Evolutionary conservation across 2,888 invertebrate genomes (phyloP), one percentile per base, ranked within the genome.

Genomic region (Drosophila maculinotata): DNA sequence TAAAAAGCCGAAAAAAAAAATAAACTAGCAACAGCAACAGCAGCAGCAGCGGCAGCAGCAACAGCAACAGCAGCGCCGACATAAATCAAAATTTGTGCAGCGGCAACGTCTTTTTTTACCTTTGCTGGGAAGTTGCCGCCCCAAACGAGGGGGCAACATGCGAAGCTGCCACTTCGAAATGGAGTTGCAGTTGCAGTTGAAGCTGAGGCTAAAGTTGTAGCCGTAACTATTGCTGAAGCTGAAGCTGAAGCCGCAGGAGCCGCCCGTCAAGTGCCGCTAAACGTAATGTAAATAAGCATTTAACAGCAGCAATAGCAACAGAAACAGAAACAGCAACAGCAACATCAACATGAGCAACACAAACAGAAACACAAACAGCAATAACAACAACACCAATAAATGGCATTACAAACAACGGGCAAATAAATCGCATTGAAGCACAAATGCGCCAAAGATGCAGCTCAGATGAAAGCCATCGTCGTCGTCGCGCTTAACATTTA

Each of bases 241-340:
- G 57, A 10, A 48, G 73, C 60, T 51, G n/a, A n/a, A n/a, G 67
- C 60, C 38, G 66, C 45, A 53, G 68, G 31, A 52, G 68, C 47
- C 56, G 63, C 57, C 56, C 58, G 69, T 75, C 73, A 83, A 87
- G 79, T 81, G 87, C 85, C 86, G 80, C 87, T 87, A 89, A 88
- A 87, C 86, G 88, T 85, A 89, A 87, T 87, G 89, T 87, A 89
- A 89, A 89, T 89, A 89, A 82, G 83, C 87, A 83, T 85, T 81
- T 77, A 88, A 87, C 78, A 83, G 74, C 77, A 73, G 58, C 73
- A 76, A 39, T 70, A 72, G 28, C 69, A 70, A 41, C 60, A 68
- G 31, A 56, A 57, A 28, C 47, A 49, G 31, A 33, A 64, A 30
- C 64, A 66, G 6, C 49, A 54, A 35, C 45, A 67, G 10, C 39